These are phyloP conservation scores for Seriola rivoliana DNA, from an alignment of 2,113 vertebrate genomes.

Conservation along the genomic window DNA sequence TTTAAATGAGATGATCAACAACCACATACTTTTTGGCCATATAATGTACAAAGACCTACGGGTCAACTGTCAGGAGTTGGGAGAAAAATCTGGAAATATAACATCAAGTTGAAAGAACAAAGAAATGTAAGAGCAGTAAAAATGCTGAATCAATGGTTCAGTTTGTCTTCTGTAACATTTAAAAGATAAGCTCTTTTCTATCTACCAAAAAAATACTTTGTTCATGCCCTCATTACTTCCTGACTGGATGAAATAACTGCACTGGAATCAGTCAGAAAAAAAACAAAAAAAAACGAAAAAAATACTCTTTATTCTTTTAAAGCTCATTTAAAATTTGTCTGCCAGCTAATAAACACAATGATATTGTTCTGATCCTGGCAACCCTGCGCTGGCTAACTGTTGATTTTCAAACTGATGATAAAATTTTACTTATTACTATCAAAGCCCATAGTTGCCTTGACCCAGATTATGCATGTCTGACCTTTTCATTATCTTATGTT, in stretches of 20 bases:
- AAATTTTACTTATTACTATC: background rate
- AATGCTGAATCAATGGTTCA: too few species aligned
- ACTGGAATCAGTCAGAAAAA: too few species aligned
- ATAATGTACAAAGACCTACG: too few species aligned
- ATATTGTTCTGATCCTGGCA: background rate
- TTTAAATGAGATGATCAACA: too few species aligned
- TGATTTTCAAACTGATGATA: slow-evolving; percentile 15
- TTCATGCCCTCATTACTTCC: background rate
- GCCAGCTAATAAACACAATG: background rate
- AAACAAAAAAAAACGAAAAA: too few species aligned
- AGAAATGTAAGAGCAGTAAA: too few species aligned
- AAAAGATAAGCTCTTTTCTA: too few species aligned
- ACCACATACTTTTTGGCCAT: too few species aligned
- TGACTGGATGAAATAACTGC: background rate
- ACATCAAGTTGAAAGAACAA: too few species aligned
- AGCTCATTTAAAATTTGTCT: background rate
- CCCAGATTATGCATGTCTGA: background rate
- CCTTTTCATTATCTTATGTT: background rate
- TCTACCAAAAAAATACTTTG: background rate
- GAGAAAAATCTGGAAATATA: background rate
- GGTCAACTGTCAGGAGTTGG: background rate
- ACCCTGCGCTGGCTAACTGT: background rate
- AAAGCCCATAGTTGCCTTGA: background rate
- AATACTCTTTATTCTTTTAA: too few species aligned
- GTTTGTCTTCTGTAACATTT: too few species aligned